These are phyloP conservation scores for Glaucopsyche alexis DNA, from an alignment of 2,888 invertebrate genomes.

Conservation along the genomic window DNA sequence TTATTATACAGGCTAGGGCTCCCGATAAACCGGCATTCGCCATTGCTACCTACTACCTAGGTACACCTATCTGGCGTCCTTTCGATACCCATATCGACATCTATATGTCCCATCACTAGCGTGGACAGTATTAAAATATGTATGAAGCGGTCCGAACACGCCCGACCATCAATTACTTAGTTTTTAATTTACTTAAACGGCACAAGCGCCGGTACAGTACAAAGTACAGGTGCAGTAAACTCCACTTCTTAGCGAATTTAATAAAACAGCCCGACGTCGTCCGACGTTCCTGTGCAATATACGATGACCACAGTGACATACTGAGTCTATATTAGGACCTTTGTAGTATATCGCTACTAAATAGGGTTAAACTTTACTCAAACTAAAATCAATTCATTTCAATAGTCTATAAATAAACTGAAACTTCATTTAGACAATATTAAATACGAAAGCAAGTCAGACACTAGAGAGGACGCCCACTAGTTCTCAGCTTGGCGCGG, in stretches of 20 bases:
- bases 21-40: too few species aligned
- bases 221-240: slow-evolving; percentile 2
- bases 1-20: too few species aligned
- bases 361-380: background rate
- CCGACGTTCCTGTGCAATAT: background rate
- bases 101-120: background rate
- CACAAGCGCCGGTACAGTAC: background rate
- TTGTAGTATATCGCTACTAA: background rate
- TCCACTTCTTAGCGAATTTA: slow-evolving; percentile 11
- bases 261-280: background rate
- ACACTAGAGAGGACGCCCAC: background rate
- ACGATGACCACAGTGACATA: background rate
- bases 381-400: background rate
- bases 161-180: slow-evolving; percentile 17
- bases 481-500: background rate
- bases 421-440: background rate
- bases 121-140: slow-evolving; percentile 12
- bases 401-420: background rate
- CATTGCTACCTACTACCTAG: too few species aligned
- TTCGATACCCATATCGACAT: background rate
- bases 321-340: background rate
- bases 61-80: too few species aligned
- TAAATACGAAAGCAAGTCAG: background rate
- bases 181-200: slow-evolving; percentile 24
- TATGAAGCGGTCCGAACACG: slow-evolving; percentile 21